phyloP scores from a whole-genome alignment of 2,888 invertebrate genomes.

The Phyto melanocephala region DNA sequence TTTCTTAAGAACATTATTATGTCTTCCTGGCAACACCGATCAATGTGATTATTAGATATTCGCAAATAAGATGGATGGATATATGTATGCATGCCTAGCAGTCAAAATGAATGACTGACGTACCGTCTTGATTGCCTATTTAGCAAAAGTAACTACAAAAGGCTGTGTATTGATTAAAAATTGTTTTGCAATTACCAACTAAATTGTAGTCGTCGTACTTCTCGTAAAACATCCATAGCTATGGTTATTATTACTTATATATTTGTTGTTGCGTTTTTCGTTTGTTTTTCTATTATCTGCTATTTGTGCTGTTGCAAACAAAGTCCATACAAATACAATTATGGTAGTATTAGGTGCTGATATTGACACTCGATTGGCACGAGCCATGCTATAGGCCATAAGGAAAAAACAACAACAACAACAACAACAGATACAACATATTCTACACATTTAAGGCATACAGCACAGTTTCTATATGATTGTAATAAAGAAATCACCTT shows the following conservation, averaged over 20 bases:
- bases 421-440: not conserved
- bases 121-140: not conserved
- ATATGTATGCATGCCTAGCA: not conserved
- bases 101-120: not conserved
- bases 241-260: constrained; percentile 38
- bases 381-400: constrained; percentile 55
- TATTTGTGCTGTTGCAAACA: not conserved
- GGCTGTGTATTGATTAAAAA: constrained; percentile 63
- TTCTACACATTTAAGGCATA: constrained; percentile 58
- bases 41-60: not conserved
- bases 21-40: not conserved
- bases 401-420: not conserved
- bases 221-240: constrained; percentile 44
- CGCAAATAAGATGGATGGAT: not conserved
- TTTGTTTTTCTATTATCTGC: not conserved
- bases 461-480: constrained; percentile 3
- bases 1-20: too few species aligned
- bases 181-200: constrained; percentile 59
- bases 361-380: constrained; percentile 67
- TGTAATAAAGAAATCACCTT: constrained; percentile 31
- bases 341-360: constrained; percentile 64
- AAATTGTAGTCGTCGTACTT: constrained; percentile 34
- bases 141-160: constrained; percentile 49
- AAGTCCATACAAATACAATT: constrained; percentile 14
- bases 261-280: not conserved